These are phyloP conservation scores for Turdus rufiventris DNA, from an alignment of 2,113 vertebrate species.

Conservation along the genomic window DNA sequence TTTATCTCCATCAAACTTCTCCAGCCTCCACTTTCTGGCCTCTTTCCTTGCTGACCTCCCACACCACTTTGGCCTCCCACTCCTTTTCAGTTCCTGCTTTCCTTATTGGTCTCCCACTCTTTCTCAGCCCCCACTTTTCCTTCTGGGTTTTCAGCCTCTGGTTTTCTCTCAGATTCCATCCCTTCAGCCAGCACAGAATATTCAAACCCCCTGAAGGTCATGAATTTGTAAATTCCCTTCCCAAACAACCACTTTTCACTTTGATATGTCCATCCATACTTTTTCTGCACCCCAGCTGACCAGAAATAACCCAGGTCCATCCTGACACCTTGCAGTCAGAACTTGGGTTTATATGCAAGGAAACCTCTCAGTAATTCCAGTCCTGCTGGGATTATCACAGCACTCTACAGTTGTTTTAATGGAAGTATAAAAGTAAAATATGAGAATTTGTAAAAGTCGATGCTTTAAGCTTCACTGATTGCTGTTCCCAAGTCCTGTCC, in stretches of 20 bases:
- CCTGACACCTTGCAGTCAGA: neutral
- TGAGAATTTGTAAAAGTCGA: neutral
- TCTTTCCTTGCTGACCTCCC: neutral
- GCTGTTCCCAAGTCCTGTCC: neutral
- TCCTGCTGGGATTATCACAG: neutral
- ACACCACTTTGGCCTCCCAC: neutral
- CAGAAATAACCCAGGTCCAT: neutral
- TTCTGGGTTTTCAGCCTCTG: neutral
- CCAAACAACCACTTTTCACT: neutral
- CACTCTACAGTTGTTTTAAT: neutral
- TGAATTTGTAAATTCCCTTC: neutral
- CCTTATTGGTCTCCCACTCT: neutral
- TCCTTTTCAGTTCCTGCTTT: neutral
- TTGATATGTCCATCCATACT: neutral
- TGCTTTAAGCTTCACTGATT: neutral
- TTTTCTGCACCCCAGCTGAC: neutral
- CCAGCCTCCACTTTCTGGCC: neutral
- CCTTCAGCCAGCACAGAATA: neutral
- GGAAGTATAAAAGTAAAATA: neutral
- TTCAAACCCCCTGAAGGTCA: neutral
- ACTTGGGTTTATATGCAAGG: neutral
- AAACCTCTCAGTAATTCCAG: neutral
- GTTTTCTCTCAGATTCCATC: neutral
- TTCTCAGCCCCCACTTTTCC: neutral
- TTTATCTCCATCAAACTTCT: neutral